Conservation (phyloP, 1,140 invertebrate genomes). For the Cydia fagiglandana region DNA sequence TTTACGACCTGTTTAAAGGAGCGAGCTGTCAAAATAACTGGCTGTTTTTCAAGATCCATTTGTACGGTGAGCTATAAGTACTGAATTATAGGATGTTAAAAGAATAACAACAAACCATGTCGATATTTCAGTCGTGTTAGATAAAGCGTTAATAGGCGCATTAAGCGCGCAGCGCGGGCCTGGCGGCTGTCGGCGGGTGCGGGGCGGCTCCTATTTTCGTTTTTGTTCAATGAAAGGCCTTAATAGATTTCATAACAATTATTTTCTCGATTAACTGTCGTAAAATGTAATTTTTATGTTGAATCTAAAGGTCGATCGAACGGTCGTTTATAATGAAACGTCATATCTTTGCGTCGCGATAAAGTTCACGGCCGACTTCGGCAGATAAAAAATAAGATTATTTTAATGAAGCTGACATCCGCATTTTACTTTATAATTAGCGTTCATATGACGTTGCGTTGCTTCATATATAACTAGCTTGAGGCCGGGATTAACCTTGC, state of each 20-base stretch:
- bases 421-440: slow-evolving; percentile 28
- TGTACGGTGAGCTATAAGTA: slow-evolving; percentile 61
- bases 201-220: slow-evolving; percentile 24
- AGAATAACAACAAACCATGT: slow-evolving; percentile 70
- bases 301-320: slow-evolving; percentile 22
- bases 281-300: slow-evolving; percentile 26
- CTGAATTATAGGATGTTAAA: slow-evolving; percentile 69
- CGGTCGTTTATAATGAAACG: neutral
- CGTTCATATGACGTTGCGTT: neutral
- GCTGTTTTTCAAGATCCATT: slow-evolving; percentile 77
- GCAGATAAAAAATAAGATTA: slow-evolving; percentile 25
- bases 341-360: slow-evolving; percentile 7
- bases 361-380: slow-evolving; percentile 14
- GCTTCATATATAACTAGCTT: neutral
- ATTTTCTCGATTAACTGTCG: slow-evolving; percentile 18
- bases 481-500: neutral
- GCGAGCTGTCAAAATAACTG: slow-evolving; percentile 72
- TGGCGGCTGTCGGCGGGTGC: neutral
- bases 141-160: slow-evolving; percentile 64
- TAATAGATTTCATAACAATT: slow-evolving; percentile 30
- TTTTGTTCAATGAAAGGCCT: slow-evolving; percentile 12
- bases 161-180: slow-evolving; percentile 34
- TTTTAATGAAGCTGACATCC: slow-evolving; percentile 19
- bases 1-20: slow-evolving; percentile 61
- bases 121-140: slow-evolving; percentile 66